Evolutionary conservation across 2,113 vertebrate genomes (phyloP).

Genomic region (Coregonus clupeaformis): DNA sequence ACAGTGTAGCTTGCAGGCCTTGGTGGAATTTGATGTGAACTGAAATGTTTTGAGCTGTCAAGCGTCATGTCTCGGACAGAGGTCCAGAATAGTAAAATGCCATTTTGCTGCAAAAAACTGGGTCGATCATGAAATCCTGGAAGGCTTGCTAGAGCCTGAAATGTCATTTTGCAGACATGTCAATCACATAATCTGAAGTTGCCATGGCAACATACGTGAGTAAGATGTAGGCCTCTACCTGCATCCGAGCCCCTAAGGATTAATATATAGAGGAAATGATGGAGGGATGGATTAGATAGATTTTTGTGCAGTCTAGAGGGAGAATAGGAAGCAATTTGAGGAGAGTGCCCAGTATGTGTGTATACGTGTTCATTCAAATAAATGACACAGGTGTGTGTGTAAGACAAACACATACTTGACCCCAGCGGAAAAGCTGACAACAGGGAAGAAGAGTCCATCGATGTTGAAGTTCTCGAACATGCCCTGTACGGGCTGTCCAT

Average conservation of each 20-base stretch:
- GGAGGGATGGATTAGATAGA: too few relatives aligned
- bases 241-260: conserved; percentile 17
- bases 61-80: neutral
- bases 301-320: neutral
- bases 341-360: neutral
- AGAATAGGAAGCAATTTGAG: neutral
- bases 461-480: conserved; percentile 98
- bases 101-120: conserved; percentile 25
- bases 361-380: neutral
- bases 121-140: conserved; percentile 36
- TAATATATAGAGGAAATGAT: neutral
- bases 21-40: neutral
- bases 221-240: neutral
- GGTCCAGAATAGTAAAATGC: conserved; percentile 27
- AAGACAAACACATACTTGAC: conserved; percentile 84
- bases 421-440: conserved; percentile 95
- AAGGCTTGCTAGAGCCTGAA: conserved; percentile 59
- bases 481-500: conserved; percentile 96
- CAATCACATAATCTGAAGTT: conserved; percentile 52
- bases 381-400: too few relatives aligned
- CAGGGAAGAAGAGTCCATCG: conserved; percentile 94
- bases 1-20: too few relatives aligned
- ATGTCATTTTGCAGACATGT: conserved; percentile 57
- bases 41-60: neutral
- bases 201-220: conserved; percentile 48